These are phyloP conservation scores for Rhadina sibilatrix DNA, from an alignment of 2,113 vertebrate genomes.

Conservation along the genomic window DNA sequence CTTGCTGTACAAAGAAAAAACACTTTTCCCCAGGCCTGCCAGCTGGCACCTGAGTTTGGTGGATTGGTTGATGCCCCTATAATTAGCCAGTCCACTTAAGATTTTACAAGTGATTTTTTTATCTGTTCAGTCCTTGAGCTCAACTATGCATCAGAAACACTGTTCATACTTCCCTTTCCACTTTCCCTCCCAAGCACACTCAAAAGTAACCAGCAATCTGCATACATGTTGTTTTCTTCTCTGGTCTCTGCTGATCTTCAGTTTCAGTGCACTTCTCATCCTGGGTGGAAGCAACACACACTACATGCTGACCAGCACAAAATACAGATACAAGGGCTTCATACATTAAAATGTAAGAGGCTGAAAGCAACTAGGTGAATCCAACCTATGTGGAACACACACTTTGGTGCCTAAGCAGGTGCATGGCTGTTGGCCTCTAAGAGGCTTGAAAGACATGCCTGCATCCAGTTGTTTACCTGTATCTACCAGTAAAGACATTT, in stretches of 20 bases:
- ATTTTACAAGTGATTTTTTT: not conserved
- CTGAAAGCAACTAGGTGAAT: not conserved
- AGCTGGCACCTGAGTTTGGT: not conserved
- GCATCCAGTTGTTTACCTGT: not conserved
- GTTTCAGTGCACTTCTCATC: not conserved
- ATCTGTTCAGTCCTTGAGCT: not conserved
- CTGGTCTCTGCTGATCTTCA: not conserved
- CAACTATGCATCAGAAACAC: not conserved
- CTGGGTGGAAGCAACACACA: not conserved
- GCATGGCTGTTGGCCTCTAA: not conserved
- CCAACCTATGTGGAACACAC: rapidly evolving
- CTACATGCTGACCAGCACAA: not conserved
- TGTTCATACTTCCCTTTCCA: not conserved
- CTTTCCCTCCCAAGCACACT: not conserved
- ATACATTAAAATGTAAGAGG: rapidly evolving
- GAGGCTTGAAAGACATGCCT: not conserved
- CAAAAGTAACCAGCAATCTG: not conserved
- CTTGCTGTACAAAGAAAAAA: not conserved
- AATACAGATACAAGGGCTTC: not conserved
- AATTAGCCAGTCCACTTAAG: not conserved
- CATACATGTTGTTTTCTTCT: not conserved
- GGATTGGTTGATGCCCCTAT: not conserved
- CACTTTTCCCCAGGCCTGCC: not conserved
- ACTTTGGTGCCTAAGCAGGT: not conserved
- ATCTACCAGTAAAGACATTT: not conserved